Conservation (phyloP, 2,888 invertebrate species). For the Drosophila kanekoi region DNA sequence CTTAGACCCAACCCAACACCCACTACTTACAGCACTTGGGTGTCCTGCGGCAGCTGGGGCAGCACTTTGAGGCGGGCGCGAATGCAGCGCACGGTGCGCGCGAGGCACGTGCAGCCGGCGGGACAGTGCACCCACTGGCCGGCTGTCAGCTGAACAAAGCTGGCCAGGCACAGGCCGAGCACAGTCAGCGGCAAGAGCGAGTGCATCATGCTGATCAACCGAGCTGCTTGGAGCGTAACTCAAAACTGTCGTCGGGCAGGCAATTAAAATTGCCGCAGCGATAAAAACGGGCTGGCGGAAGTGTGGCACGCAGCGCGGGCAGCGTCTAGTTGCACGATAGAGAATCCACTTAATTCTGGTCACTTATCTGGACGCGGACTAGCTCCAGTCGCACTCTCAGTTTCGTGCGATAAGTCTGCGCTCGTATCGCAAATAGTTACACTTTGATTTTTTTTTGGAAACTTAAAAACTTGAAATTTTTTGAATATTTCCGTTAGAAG, state of each 20-base stretch:
- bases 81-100: constrained; percentile 82
- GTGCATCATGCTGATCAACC: constrained; percentile 19
- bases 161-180: constrained; percentile 36
- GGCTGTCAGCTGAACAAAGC: constrained; percentile 16
- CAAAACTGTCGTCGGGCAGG: constrained; percentile 20
- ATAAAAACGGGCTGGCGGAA: constrained; percentile 20
- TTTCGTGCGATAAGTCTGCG: no score
- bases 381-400: no score
- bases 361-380: no score
- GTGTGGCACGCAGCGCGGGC: constrained; percentile 1
- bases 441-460: no score
- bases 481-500: constrained; percentile 7
- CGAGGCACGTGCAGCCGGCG: constrained; percentile 80
- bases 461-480: constrained; percentile 22
- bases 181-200: constrained; percentile 11
- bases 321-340: constrained; percentile 1
- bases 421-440: no score
- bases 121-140: constrained; percentile 70
- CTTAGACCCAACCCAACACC: not conserved
- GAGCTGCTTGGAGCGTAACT: constrained; percentile 1
- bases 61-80: constrained; percentile 76
- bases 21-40: constrained; percentile 83
- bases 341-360: constrained; percentile 13
- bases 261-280: constrained; percentile 3
- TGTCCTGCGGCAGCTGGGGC: constrained; percentile 82